phyloP scores from a whole-genome alignment of 2,797 vertebrate species.

The Crocidura indochinensis region DNA sequence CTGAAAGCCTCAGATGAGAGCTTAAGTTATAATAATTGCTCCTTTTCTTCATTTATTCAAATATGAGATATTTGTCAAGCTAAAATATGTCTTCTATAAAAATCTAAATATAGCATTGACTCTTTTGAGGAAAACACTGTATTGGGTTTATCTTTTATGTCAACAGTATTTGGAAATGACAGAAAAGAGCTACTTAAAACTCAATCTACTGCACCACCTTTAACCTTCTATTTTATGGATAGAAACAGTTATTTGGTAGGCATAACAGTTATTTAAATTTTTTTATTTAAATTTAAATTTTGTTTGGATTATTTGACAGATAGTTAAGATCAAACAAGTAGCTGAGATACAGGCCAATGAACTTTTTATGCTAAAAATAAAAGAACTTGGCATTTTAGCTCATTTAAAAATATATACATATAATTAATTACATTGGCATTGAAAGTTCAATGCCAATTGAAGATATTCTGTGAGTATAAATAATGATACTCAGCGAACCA shows the following conservation, averaged over 20 bases:
- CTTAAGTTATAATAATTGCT: conserved; percentile 41
- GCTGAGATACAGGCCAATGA: conserved; percentile 71
- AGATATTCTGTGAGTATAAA: conserved; percentile 32
- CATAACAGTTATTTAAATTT: conserved; percentile 76
- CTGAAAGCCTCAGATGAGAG: conserved; percentile 45
- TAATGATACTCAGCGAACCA: neutral
- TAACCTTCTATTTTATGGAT: conserved; percentile 72
- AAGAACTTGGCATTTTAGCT: conserved; percentile 20
- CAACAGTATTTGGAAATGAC: conserved; percentile 78
- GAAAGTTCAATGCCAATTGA: conserved; percentile 57
- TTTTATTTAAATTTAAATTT: conserved; percentile 71
- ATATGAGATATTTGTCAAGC: conserved; percentile 77
- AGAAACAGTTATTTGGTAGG: conserved; percentile 74
- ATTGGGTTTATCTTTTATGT: conserved; percentile 81
- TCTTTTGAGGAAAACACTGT: conserved; percentile 59
- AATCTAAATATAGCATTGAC: conserved; percentile 75
- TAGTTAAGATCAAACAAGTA: conserved; percentile 58
- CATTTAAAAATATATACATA: conserved; percentile 57
- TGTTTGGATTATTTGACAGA: conserved; percentile 65
- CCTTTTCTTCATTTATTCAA: conserved; percentile 71
- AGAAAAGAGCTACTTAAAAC: conserved; percentile 75
- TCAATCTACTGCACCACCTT: conserved; percentile 55
- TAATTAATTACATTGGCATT: conserved; percentile 48
- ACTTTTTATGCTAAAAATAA: conserved; percentile 69
- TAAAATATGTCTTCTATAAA: conserved; percentile 70